phyloP scores from a whole-genome alignment of 2,888 invertebrate genomes.

The Cacoxenus indagator region DNA sequence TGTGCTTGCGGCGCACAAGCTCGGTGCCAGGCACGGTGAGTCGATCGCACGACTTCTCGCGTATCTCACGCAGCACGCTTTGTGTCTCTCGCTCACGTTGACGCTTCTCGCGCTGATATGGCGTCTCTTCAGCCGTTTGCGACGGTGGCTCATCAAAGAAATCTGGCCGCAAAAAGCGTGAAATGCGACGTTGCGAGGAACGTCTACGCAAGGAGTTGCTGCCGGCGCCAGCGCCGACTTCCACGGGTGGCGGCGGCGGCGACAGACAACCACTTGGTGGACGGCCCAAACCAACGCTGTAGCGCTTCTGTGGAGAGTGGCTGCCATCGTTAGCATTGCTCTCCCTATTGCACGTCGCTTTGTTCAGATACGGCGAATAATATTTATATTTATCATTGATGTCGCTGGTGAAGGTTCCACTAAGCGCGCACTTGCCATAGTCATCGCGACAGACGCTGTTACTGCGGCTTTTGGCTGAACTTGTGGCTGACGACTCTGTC shows the following conservation, averaged over 20 bases:
- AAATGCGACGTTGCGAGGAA: conserved; percentile 76
- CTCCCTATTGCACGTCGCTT: conserved; percentile 45
- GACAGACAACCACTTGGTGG: conserved; percentile 67
- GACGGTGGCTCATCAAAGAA: conserved; percentile 76
- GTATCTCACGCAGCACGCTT: conserved; percentile 77
- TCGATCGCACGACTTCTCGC: conserved; percentile 75
- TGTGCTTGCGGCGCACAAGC: conserved; percentile 48
- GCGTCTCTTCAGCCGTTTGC: conserved; percentile 73
- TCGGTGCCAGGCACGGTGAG: conserved; percentile 48
- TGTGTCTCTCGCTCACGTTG: conserved; percentile 80
- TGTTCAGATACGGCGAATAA: conserved; percentile 67
- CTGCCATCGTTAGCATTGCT: conserved; percentile 33
- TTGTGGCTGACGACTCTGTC: conserved; percentile 32
- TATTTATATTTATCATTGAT: conserved; percentile 70
- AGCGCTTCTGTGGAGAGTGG: conserved; percentile 56
- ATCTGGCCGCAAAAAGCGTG: conserved; percentile 83
- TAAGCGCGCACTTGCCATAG: conserved; percentile 55
- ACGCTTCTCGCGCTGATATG: conserved; percentile 74
- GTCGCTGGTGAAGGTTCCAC: conserved; percentile 63
- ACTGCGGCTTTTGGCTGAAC: conserved; percentile 50
- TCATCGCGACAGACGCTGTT: conserved; percentile 64
- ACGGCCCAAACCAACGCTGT: conserved; percentile 55
- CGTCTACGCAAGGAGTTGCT: conserved; percentile 59
- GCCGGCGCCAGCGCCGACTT: conserved; percentile 39
- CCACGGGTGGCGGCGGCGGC: conserved; percentile 47